A percentile compares a stretch with the other conserved stretches of the same genome.
Conservation (phyloP, 2,888 invertebrate species). For the Eustalomyia histrio region DNA sequence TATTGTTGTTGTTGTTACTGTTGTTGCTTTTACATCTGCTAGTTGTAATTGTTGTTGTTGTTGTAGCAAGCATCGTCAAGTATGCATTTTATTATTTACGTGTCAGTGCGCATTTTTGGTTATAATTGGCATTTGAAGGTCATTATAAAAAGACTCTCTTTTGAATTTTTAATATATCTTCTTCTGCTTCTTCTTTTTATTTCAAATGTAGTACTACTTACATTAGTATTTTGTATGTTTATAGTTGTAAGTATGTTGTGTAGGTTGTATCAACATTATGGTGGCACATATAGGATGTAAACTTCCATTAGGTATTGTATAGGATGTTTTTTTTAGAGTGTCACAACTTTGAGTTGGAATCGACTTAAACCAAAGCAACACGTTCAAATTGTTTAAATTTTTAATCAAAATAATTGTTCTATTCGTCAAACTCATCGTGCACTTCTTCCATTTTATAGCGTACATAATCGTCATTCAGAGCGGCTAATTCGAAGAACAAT, state of each 20-base stretch:
- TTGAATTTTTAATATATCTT: slow-evolving; percentile 45
- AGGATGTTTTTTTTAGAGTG: too few relatives aligned
- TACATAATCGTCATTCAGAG: too few relatives aligned
- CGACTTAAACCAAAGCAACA: too few relatives aligned
- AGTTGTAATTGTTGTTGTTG: slow-evolving; percentile 18
- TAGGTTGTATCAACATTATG: neutral
- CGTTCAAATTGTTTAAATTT: too few relatives aligned
- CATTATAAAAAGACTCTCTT: slow-evolving; percentile 45
- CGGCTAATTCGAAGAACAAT: too few relatives aligned
- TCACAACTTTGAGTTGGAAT: too few relatives aligned
- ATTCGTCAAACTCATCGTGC: too few relatives aligned
- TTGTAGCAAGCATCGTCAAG: slow-evolving; percentile 50
- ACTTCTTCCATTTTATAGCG: too few relatives aligned
- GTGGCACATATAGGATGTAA: neutral
- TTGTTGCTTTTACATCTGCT: slow-evolving; percentile 8
- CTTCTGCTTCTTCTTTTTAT: slow-evolving; percentile 34
- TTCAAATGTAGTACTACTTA: neutral
- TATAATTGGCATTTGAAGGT: slow-evolving; percentile 62
- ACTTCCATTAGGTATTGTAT: too few relatives aligned
- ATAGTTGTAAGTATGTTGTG: neutral
- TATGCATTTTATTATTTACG: slow-evolving; percentile 63
- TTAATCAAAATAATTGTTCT: too few relatives aligned
- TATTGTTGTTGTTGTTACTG: slow-evolving; percentile 12
- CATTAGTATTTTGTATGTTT: neutral
- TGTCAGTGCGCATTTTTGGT: slow-evolving; percentile 61